Conservation (phyloP, 2,797 vertebrate genomes). For the Neosilurus mollespiculum region DNA sequence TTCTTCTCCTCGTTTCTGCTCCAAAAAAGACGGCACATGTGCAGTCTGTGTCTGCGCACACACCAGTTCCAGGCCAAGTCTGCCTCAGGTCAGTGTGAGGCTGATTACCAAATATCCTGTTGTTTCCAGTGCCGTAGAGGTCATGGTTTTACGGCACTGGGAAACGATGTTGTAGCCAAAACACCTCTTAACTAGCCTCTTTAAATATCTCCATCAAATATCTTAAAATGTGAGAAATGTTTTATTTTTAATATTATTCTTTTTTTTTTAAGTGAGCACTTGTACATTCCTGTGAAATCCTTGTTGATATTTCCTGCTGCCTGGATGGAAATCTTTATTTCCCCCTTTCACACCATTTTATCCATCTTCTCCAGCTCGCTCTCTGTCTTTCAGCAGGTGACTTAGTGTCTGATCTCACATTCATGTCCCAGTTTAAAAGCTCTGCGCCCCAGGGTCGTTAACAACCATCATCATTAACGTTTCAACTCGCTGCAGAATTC, state of each 20-base stretch:
- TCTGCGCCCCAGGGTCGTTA: not conserved
- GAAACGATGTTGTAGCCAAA: conserved; percentile 29
- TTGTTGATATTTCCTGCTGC: not conserved
- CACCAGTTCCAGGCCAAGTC: conserved; percentile 29
- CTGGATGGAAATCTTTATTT: conserved; percentile 39
- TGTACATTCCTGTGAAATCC: conserved; percentile 47
- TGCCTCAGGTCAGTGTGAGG: conserved; percentile 52
- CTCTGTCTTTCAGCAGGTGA: conserved; percentile 14
- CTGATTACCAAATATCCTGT: conserved; percentile 70
- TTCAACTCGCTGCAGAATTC: not conserved
- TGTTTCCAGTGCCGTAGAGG: conserved; percentile 53
- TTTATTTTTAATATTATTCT: not conserved
- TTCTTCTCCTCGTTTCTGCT: conserved; percentile 46
- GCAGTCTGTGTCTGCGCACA: conserved; percentile 47
- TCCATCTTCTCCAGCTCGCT: conserved; percentile 6
- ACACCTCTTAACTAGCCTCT: not conserved
- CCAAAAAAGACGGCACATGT: conserved; percentile 57
- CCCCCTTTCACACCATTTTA: conserved; percentile 34
- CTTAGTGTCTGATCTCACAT: not conserved
- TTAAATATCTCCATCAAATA: conserved; percentile 3
- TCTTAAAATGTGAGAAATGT: not conserved
- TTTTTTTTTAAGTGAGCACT: not conserved
- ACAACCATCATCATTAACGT: not conserved
- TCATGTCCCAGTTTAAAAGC: not conserved
- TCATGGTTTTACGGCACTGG: conserved; percentile 13